phyloP scores from a whole-genome alignment of 2,797 vertebrate genomes.

The Lemur catta region DNA sequence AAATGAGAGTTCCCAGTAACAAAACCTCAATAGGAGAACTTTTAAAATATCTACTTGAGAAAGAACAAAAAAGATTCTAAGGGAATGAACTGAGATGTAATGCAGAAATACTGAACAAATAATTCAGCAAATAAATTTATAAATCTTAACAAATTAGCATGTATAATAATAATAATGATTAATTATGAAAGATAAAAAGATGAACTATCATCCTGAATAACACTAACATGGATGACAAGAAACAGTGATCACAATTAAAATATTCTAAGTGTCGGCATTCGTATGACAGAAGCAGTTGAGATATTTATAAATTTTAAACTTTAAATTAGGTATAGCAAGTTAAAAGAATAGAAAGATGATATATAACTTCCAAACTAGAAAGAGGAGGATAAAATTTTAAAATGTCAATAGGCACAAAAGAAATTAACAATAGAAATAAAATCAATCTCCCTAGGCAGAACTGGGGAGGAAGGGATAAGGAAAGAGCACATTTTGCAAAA shows the following conservation, averaged over 20 bases:
- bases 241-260: neutral
- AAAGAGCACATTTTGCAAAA: neutral
- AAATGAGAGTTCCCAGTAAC: neutral
- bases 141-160: neutral
- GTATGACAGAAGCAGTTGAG: neutral
- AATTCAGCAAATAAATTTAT: neutral
- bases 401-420: neutral
- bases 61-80: neutral
- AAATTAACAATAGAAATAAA: neutral
- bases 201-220: neutral
- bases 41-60: neutral
- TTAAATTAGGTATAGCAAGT: neutral
- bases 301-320: neutral
- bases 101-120: neutral
- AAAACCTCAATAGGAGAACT: neutral
- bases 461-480: neutral
- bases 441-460: neutral
- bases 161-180: neutral
- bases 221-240: neutral
- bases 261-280: neutral
- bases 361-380: neutral
- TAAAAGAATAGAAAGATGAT: neutral
- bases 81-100: neutral
- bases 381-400: neutral
- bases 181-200: neutral